These are phyloP conservation scores for Callyntrura sp. DNA, from an alignment of 2,888 invertebrate species.

Conservation along the genomic window DNA sequence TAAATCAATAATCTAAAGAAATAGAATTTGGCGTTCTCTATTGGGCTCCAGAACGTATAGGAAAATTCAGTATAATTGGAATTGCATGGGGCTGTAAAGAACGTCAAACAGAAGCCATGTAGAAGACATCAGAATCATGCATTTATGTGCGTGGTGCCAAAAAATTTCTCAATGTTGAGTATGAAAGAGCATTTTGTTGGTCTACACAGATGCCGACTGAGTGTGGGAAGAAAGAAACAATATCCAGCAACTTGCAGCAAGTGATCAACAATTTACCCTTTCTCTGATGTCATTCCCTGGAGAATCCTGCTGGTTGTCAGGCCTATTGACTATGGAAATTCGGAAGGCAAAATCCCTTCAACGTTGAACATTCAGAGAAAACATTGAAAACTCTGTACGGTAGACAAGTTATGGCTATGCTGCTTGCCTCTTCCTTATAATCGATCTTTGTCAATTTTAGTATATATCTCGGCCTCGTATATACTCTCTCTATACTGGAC, in stretches of 20 bases:
- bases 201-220: neutral
- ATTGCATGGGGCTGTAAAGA: neutral
- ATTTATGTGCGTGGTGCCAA: too few species aligned
- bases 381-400: neutral
- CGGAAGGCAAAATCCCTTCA: slow-evolving; percentile 22
- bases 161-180: neutral
- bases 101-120: neutral
- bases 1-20: too few species aligned
- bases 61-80: neutral
- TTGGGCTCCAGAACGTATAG: neutral
- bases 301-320: slow-evolving; percentile 81
- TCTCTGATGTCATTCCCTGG: slow-evolving; percentile 82
- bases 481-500: neutral
- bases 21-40: too few species aligned
- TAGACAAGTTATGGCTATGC: neutral
- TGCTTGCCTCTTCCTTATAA: neutral
- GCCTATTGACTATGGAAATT: slow-evolving; percentile 75
- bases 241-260: slow-evolving; percentile 19
- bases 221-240: slow-evolving; percentile 51
- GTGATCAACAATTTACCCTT: slow-evolving; percentile 81
- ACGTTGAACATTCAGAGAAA: neutral
- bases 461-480: neutral
- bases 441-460: neutral
- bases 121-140: too few species aligned
- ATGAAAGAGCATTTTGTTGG: too few species aligned